A percentile compares a stretch with the other conserved stretches of the same genome.
Evolutionary conservation across 2,888 invertebrate species (phyloP).

Genomic region (Monopis laevigella): DNA sequence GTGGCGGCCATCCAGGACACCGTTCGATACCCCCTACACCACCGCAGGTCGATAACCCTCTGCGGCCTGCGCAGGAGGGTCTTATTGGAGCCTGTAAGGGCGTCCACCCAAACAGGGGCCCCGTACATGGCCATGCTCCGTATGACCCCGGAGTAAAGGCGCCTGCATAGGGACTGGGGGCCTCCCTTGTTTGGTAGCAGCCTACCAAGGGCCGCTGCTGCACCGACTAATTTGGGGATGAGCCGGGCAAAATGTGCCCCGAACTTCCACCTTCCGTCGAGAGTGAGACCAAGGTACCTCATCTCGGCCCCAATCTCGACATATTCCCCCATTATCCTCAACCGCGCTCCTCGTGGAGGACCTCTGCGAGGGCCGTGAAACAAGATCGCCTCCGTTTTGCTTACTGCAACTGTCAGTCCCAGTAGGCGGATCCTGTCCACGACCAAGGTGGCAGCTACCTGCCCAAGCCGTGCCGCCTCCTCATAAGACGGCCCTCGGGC

Average conservation of each 20-base stretch:
- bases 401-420: neutral
- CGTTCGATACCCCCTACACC: neutral
- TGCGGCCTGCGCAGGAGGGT: neutral
- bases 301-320: too few relatives aligned
- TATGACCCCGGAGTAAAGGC: slow-evolving; percentile 5
- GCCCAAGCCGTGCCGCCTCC: too few relatives aligned
- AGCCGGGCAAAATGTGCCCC: neutral
- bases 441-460: neutral
- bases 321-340: neutral
- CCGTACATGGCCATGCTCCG: slow-evolving; percentile 7
- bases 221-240: too few relatives aligned
- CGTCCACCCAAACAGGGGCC: slow-evolving; percentile 4
- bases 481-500: too few relatives aligned
- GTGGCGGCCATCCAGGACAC: slow-evolving; percentile 4
- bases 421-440: neutral
- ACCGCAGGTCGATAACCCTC: neutral
- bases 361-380: slow-evolving; percentile 1
- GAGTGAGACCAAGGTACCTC: too few relatives aligned
- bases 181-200: neutral
- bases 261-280: neutral
- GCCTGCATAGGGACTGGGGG: neutral
- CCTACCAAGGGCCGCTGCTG: neutral
- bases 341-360: neutral
- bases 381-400: neutral
- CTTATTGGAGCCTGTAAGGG: neutral